These are phyloP conservation scores for Cosmia trapezina DNA, from an alignment of 2,888 invertebrate species.

Conservation along the genomic window DNA sequence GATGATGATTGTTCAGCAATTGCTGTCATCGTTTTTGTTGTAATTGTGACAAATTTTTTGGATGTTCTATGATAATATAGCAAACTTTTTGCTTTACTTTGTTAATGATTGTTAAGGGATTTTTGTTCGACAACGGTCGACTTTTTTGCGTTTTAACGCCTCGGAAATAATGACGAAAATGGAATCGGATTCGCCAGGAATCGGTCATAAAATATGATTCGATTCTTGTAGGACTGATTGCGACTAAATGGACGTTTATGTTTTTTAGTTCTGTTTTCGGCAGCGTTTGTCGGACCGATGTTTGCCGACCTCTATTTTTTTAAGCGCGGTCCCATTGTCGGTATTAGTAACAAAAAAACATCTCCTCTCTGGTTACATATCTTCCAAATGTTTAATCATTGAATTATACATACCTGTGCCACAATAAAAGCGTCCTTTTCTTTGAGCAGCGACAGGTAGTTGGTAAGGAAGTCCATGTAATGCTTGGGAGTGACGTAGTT, in stretches of 20 bases:
- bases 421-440: slow-evolving; percentile 92
- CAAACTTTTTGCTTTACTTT: neutral
- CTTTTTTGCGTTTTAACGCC: neutral
- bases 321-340: neutral
- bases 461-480: slow-evolving; percentile 96
- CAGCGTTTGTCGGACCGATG: neutral
- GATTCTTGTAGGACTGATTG: neutral
- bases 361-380: neutral
- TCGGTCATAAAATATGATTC: neutral
- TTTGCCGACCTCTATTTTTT: neutral
- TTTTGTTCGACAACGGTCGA: neutral
- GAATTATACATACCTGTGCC: slow-evolving; percentile 80
- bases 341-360: neutral
- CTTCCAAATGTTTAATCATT: neutral
- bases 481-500: slow-evolving; percentile 98
- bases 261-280: neutral
- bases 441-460: slow-evolving; percentile 94
- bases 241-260: neutral
- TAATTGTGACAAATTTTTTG: neutral
- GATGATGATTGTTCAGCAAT: neutral
- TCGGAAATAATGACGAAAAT: neutral
- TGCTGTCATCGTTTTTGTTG: neutral
- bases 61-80: neutral
- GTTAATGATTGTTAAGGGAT: neutral
- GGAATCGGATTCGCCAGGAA: neutral